Percentiles rank a stretch among this genome's conserved stretches.
Conservation (phyloP, 2,113 vertebrate genomes). For the Corythoichthys intestinalis region DNA sequence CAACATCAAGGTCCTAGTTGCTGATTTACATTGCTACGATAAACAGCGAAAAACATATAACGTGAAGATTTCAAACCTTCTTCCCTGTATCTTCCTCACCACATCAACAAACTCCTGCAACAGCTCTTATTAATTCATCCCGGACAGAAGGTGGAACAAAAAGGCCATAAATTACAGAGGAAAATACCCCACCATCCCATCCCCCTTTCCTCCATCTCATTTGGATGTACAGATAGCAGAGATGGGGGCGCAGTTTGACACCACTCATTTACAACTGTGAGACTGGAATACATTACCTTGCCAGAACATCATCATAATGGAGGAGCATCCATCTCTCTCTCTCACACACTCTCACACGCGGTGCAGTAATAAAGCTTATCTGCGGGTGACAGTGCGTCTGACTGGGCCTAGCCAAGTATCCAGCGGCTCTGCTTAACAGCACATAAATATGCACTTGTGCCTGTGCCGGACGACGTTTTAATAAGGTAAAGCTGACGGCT, state of each 20-base stretch:
- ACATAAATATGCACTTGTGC: constrained; percentile 73
- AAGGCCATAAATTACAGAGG: background rate
- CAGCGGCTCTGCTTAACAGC: constrained; percentile 58
- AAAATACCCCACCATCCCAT: background rate
- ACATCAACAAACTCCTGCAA: background rate
- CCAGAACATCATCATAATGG: constrained; percentile 68
- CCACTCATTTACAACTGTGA: constrained; percentile 72
- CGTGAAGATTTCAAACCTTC: background rate
- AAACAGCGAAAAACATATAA: background rate
- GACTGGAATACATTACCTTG: constrained; percentile 66
- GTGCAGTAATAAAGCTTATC: constrained; percentile 75
- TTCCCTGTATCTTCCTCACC: background rate
- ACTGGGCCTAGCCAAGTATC: constrained; percentile 50
- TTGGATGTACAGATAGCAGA: constrained; percentile 60
- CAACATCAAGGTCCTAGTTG: background rate
- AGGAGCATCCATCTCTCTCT: constrained; percentile 70
- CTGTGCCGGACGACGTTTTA: constrained; percentile 70
- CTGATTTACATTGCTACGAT: background rate
- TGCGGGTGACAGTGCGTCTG: constrained; percentile 68
- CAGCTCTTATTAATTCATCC: background rate
- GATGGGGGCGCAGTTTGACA: constrained; percentile 67
- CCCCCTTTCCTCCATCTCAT: constrained; percentile 50
- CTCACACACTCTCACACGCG: constrained; percentile 50
- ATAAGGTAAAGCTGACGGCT: constrained; percentile 70
- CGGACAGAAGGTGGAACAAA: background rate